phyloP scores from a whole-genome alignment of 2,888 invertebrate species.

The Podotricha telesiphe region DNA sequence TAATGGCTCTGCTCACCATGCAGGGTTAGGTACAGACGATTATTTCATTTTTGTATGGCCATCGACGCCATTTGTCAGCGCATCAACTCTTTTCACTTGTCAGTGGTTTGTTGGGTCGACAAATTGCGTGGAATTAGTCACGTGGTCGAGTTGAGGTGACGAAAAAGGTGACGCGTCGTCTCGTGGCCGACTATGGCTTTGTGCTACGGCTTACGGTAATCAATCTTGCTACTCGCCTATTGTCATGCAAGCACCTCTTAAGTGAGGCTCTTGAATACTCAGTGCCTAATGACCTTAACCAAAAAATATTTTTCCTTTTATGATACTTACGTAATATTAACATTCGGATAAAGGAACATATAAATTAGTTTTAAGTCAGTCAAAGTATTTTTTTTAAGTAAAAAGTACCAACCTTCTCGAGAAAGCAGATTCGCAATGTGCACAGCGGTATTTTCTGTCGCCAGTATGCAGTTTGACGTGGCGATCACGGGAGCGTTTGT shows the following conservation, averaged over 20 bases:
- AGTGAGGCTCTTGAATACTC: conserved; percentile 51
- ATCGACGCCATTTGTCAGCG: conserved; percentile 80
- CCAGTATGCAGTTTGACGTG: conserved; percentile 97
- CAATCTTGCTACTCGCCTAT: conserved; percentile 69
- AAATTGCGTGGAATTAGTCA: conserved; percentile 82
- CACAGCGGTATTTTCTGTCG: conserved; percentile 94
- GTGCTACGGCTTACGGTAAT: conserved; percentile 68
- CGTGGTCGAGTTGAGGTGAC: conserved; percentile 79
- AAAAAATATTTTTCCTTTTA: conserved; percentile 23
- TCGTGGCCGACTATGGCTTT: conserved; percentile 59
- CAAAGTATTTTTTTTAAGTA: no score
- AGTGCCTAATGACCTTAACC: conserved; percentile 46
- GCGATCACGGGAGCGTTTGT: conserved; percentile 96
- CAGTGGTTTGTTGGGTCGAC: conserved; percentile 74
- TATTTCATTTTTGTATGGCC: conserved; percentile 82
- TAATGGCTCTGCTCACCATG: conserved; percentile 76
- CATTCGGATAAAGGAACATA: background rate
- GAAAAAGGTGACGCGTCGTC: conserved; percentile 80
- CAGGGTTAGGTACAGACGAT: conserved; percentile 79
- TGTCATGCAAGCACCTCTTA: conserved; percentile 69
- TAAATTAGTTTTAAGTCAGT: background rate
- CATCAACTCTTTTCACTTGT: conserved; percentile 80
- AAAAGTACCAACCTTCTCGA: conserved; percentile 89
- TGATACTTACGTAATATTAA: conserved; percentile 21
- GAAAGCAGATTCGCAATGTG: conserved; percentile 95